Percentiles rank a stretch among this genome's conserved stretches.
Evolutionary conservation across 2,113 vertebrate genomes (phyloP).

Genomic region (Casuarius casuarius): DNA sequence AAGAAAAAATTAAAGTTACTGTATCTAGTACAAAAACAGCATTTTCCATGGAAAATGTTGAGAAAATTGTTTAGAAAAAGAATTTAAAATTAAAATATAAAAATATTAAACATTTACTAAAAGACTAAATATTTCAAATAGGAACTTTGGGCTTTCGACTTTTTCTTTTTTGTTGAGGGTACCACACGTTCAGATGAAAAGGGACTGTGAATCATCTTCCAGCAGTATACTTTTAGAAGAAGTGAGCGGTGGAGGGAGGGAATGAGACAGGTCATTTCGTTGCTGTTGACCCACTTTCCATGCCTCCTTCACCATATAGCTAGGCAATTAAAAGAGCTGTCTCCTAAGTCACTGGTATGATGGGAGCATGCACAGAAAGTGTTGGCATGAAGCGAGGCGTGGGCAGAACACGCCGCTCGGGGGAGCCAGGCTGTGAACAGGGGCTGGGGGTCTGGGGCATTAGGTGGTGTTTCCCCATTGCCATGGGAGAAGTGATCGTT

Average conservation of each 20-base stretch:
- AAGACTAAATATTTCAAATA: background rate
- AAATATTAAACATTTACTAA: background rate
- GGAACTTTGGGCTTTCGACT: background rate
- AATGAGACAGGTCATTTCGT: background rate
- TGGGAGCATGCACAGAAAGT: fast-evolving
- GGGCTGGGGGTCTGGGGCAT: background rate
- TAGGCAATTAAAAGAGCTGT: background rate
- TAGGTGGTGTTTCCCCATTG: background rate
- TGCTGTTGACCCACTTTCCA: background rate
- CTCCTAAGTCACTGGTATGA: fast-evolving
- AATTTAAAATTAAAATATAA: background rate
- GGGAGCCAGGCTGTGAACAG: fast-evolving
- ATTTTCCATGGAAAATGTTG: background rate
- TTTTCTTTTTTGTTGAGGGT: background rate
- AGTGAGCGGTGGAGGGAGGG: background rate
- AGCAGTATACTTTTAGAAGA: background rate
- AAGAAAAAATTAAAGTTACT: constrained; percentile 6
- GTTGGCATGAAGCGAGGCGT: fast-evolving
- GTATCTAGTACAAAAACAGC: background rate
- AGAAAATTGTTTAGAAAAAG: background rate
- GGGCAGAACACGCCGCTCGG: background rate
- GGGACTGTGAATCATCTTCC: background rate
- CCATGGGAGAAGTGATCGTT: too few relatives aligned
- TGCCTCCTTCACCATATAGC: background rate
- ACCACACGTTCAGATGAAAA: background rate